Conservation (phyloP, 2,113 vertebrate genomes). For the Cricetomys ansorgei region DNA sequence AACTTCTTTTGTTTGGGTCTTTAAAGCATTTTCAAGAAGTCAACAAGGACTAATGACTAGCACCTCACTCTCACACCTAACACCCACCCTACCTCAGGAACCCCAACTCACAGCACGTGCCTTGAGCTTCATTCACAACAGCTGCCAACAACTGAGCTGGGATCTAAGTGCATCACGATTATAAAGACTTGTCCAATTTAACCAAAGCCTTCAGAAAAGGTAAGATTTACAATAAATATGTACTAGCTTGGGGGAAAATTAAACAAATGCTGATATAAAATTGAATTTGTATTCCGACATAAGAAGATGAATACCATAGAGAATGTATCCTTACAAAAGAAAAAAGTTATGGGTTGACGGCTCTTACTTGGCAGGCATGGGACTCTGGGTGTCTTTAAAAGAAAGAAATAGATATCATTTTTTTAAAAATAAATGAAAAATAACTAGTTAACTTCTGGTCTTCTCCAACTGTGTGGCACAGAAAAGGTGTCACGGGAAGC, state of each 20-base stretch:
- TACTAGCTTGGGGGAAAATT: neutral
- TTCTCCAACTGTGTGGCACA: neutral
- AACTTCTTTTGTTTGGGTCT: neutral
- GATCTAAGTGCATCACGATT: too few species aligned
- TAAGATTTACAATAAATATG: neutral
- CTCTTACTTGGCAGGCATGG: too few species aligned
- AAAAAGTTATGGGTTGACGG: neutral
- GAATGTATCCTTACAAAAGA: neutral
- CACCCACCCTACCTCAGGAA: neutral
- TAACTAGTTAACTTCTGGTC: neutral
- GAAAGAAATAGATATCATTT: neutral
- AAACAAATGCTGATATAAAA: neutral
- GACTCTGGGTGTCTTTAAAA: too few species aligned
- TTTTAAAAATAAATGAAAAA: neutral
- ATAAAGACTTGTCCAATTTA: neutral
- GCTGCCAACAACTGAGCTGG: neutral
- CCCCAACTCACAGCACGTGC: neutral
- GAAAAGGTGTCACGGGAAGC: neutral
- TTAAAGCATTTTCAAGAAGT: neutral
- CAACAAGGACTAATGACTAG: neutral
- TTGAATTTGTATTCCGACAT: neutral
- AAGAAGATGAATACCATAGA: neutral
- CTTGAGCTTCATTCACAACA: neutral
- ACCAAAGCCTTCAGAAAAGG: neutral
- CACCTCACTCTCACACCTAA: neutral